Base-by-base conservation (phyloP, 2,888 invertebrate genomes). In the Amiota mariae region DNA sequence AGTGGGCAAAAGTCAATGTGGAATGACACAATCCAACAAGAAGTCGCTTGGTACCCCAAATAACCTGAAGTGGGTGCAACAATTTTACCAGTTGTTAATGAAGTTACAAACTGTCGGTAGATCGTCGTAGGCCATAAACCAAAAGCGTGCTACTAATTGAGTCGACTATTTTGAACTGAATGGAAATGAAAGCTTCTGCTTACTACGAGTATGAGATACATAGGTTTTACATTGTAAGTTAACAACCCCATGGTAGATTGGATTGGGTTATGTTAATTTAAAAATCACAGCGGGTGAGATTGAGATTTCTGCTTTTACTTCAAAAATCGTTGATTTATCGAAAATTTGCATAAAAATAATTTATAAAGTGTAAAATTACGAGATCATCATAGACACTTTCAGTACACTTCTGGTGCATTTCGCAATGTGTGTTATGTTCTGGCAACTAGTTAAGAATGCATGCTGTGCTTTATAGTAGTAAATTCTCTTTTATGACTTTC, bases 231-330 rank as follows among this genome's bases (percentile, higher is more conserved):
- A 8, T 47, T 47, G n/a, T 20, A 67, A 20, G 67, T n/a, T 51
- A 8, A 36, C 11, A 11, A 15, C 12, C 70, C 48, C 11, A 2
- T 46, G 63, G 46, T 72, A 73, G 66, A 72, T 72, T 76, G 75
- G 36, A 36, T 36, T 36, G 36, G 36, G 81, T 84, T 83, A 87
- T 85, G 85, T 87, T 79, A 78, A 87, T 84, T 87, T 87, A 77
- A 82, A 24, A 75, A 48, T 20, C 87, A 73, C 84, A 84, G 84
- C 84, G 74, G 87, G 80, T 66, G 71, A n/a, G 4, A 64, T 48
- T 49, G 47, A 8, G 36, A 6, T 36, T 36, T 0, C 36, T 36
- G 6, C 6, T 36, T 36, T 36, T 36, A 6, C 36, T 36, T 36
- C 36, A 54, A 54, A 54, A 47, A 67, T 47, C 74, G 24, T 81